Conservation (phyloP, 1,140 invertebrate species). For the Grapholita molesta region DNA sequence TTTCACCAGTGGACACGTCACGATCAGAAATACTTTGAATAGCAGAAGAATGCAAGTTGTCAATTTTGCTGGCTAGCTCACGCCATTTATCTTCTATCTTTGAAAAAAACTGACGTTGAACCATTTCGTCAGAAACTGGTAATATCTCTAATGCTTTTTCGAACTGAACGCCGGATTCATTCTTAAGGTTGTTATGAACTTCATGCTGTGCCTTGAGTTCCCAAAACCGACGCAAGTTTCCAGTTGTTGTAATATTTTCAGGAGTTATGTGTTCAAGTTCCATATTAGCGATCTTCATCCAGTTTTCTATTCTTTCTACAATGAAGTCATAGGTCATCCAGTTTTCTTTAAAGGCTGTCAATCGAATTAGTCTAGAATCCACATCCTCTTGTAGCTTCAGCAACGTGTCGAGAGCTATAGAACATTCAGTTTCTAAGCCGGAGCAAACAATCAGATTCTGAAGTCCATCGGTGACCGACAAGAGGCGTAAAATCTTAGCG, state of each 20-base stretch:
- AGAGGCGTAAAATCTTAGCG: conserved; percentile 84
- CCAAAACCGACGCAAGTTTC: conserved; percentile 90
- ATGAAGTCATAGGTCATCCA: conserved; percentile 86
- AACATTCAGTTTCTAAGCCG: conserved; percentile 84
- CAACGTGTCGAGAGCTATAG: conserved; percentile 83
- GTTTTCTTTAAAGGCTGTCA: conserved; percentile 86
- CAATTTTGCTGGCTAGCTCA: conserved; percentile 81
- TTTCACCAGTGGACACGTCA: conserved; percentile 84
- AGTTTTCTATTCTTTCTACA: conserved; percentile 85
- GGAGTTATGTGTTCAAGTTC: conserved; percentile 79
- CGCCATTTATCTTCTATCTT: conserved; percentile 88
- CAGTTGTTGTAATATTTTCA: conserved; percentile 79
- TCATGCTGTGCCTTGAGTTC: conserved; percentile 93
- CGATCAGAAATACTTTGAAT: conserved; percentile 84
- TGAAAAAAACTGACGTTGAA: conserved; percentile 86
- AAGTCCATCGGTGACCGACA: conserved; percentile 85
- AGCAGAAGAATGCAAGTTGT: conserved; percentile 82
- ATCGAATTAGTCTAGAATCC: conserved; percentile 82
- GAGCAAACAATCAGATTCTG: conserved; percentile 85
- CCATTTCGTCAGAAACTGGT: conserved; percentile 88
- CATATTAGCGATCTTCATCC: conserved; percentile 85
- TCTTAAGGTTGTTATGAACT: conserved; percentile 87
- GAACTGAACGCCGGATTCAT: conserved; percentile 84
- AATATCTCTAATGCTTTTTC: conserved; percentile 88
- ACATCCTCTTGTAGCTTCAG: conserved; percentile 86